Conservation (phyloP, 2,888 invertebrate genomes). For the Lacanobia wlatinum region DNA sequence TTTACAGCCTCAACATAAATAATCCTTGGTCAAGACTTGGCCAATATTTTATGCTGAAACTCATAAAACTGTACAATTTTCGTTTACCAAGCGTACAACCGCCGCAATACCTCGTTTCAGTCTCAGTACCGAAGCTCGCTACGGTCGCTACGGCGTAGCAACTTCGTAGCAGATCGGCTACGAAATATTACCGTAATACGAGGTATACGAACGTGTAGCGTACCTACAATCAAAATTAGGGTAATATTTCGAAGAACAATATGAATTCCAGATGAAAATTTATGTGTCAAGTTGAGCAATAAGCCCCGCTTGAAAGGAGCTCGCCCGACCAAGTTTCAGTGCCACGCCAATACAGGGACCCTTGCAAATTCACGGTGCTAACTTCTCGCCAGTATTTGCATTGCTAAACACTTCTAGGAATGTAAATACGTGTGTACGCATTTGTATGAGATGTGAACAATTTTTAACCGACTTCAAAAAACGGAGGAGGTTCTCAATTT, state of each 20-base stretch:
- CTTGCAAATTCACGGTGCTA: slow-evolving; percentile 58
- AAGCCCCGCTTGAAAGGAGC: slow-evolving; percentile 68
- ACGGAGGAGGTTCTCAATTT: no score
- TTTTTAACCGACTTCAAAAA: no score
- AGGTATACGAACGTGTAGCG: slow-evolving; percentile 27
- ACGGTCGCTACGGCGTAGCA: slow-evolving; percentile 67
- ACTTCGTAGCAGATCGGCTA: slow-evolving; percentile 62
- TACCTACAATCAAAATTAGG: slow-evolving; percentile 50
- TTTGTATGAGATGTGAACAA: not conserved
- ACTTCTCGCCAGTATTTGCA: slow-evolving; percentile 62
- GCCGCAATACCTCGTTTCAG: slow-evolving; percentile 43
- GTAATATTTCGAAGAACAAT: slow-evolving; percentile 61
- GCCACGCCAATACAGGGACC: slow-evolving; percentile 56
- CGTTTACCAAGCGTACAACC: slow-evolving; percentile 21
- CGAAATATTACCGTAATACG: slow-evolving; percentile 50
- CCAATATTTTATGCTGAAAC: slow-evolving; percentile 44
- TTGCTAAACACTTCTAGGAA: slow-evolving; percentile 54
- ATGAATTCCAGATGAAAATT: slow-evolving; percentile 73
- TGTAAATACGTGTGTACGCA: slow-evolving; percentile 41
- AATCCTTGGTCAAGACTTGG: slow-evolving; percentile 22
- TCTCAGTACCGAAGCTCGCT: slow-evolving; percentile 20
- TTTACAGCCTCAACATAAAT: slow-evolving; percentile 34
- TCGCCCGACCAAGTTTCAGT: slow-evolving; percentile 61
- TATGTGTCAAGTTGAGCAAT: slow-evolving; percentile 71
- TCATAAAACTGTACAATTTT: slow-evolving; percentile 44